These are phyloP conservation scores for Seira sanloemensis DNA, from an alignment of 2,888 invertebrate genomes.

Conservation along the genomic window DNA sequence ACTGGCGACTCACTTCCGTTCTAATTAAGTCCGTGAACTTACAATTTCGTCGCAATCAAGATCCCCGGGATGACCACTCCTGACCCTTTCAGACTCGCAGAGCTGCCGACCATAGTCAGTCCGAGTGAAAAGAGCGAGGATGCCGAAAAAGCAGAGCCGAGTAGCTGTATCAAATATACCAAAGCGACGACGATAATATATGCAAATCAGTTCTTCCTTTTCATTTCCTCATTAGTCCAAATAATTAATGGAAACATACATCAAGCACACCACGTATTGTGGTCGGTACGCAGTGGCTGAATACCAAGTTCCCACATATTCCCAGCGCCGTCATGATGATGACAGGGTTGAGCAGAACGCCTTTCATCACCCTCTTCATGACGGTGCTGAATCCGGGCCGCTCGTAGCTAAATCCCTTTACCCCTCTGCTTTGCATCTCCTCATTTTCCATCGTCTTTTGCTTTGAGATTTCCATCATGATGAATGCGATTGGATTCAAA, in stretches of 20 bases:
- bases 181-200: neutral
- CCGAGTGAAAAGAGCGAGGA: constrained; percentile 94
- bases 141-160: constrained; percentile 93
- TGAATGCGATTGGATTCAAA: constrained; percentile 93
- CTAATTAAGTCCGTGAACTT: constrained; percentile 75
- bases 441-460: constrained; percentile 75
- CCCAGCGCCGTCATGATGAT: constrained; percentile 95
- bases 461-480: constrained; percentile 89
- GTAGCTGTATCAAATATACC: constrained; percentile 75
- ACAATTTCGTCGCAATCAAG: constrained; percentile 92
- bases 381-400: constrained; percentile 67
- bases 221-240: neutral
- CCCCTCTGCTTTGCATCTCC: constrained; percentile 61
- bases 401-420: constrained; percentile 60
- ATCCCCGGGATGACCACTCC: constrained; percentile 90
- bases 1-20: too few species aligned
- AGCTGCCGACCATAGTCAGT: constrained; percentile 93
- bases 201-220: neutral
- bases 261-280: constrained; percentile 85
- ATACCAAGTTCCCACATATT: constrained; percentile 88
- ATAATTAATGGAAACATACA: constrained; percentile 77
- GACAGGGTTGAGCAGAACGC: constrained; percentile 90
- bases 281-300: constrained; percentile 86
- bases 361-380: constrained; percentile 78
- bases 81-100: constrained; percentile 85